Conservation (phyloP, 2,797 vertebrate species). For the Pseudopleuronectes americanus region DNA sequence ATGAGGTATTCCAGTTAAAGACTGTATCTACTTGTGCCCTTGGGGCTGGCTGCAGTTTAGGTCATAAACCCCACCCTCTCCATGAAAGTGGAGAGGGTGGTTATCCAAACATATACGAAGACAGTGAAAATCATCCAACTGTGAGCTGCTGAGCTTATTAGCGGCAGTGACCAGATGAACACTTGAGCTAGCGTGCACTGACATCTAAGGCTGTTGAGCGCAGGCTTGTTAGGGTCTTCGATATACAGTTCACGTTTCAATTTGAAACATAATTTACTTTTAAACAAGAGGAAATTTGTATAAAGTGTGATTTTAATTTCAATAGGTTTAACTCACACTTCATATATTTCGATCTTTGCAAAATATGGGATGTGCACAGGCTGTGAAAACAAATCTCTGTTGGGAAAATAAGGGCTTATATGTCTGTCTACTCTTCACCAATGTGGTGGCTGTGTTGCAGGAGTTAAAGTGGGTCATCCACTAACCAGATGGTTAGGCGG, state of each 20-base stretch:
- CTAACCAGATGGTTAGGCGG: too few relatives aligned
- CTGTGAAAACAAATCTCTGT: neutral
- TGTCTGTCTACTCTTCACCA: neutral
- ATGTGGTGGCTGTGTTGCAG: too few relatives aligned
- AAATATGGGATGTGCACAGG: neutral
- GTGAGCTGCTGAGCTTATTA: constrained; percentile 47
- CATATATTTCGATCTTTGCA: neutral
- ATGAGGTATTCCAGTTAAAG: too few relatives aligned
- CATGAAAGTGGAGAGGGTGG: constrained; percentile 8
- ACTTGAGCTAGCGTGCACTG: constrained; percentile 32
- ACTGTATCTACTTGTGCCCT: too few relatives aligned
- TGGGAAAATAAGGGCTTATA: neutral
- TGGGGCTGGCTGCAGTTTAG: too few relatives aligned
- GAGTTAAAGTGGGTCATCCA: too few relatives aligned
- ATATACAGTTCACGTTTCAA: constrained; percentile 32
- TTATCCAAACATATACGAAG: constrained; percentile 31
- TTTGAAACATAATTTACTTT: constrained; percentile 16
- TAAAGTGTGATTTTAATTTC: neutral
- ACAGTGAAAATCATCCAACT: constrained; percentile 39
- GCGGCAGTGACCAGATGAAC: constrained; percentile 39
- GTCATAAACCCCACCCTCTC: too few relatives aligned
- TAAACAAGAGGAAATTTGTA: constrained; percentile 11
- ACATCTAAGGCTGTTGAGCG: constrained; percentile 46
- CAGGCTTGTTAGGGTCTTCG: constrained; percentile 39
- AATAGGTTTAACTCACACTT: neutral